These are phyloP conservation scores for Hermaeophaga mercurialis DNA, from an alignment of 2,888 invertebrate species.

Conservation along the genomic window DNA sequence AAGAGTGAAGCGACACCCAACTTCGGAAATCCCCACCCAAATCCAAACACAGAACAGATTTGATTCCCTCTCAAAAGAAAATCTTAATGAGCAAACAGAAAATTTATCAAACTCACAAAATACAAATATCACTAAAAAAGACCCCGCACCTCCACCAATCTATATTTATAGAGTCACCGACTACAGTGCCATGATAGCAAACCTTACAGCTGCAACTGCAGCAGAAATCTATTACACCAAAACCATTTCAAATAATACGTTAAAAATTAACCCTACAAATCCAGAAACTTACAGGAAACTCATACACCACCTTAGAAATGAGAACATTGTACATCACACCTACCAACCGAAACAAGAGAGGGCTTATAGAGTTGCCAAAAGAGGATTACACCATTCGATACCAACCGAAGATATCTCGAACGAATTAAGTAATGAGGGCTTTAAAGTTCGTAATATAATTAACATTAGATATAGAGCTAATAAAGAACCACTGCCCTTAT, in stretches of 20 bases:
- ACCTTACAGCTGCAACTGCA: neutral
- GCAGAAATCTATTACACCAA: neutral
- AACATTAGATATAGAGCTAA: constrained; percentile 4
- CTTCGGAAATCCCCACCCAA: neutral
- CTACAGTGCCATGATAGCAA: neutral
- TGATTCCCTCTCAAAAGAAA: neutral
- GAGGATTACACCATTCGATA: constrained; percentile 7
- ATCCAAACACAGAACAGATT: neutral
- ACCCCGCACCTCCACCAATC: neutral
- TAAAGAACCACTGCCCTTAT: constrained; percentile 1
- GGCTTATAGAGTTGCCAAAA: neutral
- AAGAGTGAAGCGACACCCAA: neutral
- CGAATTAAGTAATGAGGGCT: constrained; percentile 3
- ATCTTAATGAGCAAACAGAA: neutral
- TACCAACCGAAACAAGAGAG: constrained; percentile 5
- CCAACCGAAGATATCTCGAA: neutral
- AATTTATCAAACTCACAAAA: neutral
- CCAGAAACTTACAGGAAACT: neutral
- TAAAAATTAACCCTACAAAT: neutral
- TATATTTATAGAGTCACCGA: neutral
- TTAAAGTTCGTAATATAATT: constrained; percentile 1
- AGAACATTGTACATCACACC: neutral
- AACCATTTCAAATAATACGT: neutral
- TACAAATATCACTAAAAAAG: neutral
- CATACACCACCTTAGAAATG: neutral